These are phyloP conservation scores for Cairina moschata DNA, from an alignment of 2,113 vertebrate species.

Conservation along the genomic window DNA sequence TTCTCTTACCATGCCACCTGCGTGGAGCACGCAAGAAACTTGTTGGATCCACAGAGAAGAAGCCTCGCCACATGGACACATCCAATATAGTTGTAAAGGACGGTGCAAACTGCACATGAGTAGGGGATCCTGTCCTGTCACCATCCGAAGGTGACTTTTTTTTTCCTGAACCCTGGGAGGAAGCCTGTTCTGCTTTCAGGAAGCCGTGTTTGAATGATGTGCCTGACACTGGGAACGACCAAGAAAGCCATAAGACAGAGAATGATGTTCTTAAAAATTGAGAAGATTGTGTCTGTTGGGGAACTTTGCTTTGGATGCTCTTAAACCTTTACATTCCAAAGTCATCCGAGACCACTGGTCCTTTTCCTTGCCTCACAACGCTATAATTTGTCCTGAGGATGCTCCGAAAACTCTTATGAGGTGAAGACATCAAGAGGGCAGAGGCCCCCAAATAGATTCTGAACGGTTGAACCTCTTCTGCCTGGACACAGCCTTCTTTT, in stretches of 20 bases:
- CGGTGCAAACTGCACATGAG: not conserved
- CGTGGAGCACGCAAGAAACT: not conserved
- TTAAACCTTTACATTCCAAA: conserved; percentile 47
- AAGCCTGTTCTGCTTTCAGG: not conserved
- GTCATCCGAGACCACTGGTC: not conserved
- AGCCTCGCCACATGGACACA: not conserved
- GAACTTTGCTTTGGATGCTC: not conserved
- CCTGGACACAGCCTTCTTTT: not conserved
- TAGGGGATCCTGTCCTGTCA: not conserved
- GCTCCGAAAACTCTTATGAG: not conserved
- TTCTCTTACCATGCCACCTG: not conserved
- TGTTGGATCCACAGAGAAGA: not conserved
- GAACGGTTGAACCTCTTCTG: not conserved
- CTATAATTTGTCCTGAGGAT: not conserved
- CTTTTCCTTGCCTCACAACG: not conserved
- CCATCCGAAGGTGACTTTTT: not conserved
- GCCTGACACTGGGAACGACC: rapidly evolving
- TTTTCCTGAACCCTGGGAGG: not conserved
- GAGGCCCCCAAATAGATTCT: not conserved
- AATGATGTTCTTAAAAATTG: not conserved
- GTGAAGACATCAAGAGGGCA: not conserved
- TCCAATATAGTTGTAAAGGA: not conserved
- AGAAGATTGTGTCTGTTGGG: not conserved
- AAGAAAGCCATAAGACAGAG: not conserved
- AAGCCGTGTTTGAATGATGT: not conserved